These are phyloP conservation scores for Gonocerus acuteangulatus DNA, from an alignment of 2,888 invertebrate species.

Conservation along the genomic window DNA sequence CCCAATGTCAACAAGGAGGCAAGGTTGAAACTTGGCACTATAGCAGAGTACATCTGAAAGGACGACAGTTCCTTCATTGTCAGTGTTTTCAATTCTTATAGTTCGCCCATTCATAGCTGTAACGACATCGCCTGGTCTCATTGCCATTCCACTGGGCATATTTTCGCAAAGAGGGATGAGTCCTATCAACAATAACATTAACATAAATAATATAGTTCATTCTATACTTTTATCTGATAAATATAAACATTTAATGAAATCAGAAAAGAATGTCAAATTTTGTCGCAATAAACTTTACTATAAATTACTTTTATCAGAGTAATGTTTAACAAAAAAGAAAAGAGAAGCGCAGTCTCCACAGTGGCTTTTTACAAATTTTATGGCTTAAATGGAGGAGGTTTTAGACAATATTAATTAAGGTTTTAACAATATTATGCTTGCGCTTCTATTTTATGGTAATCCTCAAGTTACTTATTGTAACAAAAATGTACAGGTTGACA, in stretches of 20 bases:
- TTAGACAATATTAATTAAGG: too few relatives aligned
- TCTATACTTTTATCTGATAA: background rate
- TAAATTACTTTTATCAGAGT: too few relatives aligned
- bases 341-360: too few relatives aligned
- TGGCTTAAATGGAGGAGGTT: too few relatives aligned
- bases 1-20: constrained; percentile 62
- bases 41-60: constrained; percentile 43
- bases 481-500: too few relatives aligned
- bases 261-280: background rate
- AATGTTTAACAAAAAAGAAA: too few relatives aligned
- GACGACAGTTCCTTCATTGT: constrained; percentile 47
- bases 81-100: constrained; percentile 53
- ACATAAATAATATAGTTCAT: background rate
- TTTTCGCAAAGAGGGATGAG: constrained; percentile 46
- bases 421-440: too few relatives aligned
- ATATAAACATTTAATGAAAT: background rate
- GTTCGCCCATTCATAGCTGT: constrained; percentile 51
- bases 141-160: constrained; percentile 51
- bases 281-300: too few relatives aligned
- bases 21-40: constrained; percentile 52
- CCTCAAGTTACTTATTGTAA: too few relatives aligned
- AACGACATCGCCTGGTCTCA: constrained; percentile 48
- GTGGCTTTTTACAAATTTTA: too few relatives aligned
- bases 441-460: too few relatives aligned
- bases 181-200: constrained; percentile 35